Conservation (phyloP, 1,140 invertebrate genomes). For the Panulirus ornatus region DNA sequence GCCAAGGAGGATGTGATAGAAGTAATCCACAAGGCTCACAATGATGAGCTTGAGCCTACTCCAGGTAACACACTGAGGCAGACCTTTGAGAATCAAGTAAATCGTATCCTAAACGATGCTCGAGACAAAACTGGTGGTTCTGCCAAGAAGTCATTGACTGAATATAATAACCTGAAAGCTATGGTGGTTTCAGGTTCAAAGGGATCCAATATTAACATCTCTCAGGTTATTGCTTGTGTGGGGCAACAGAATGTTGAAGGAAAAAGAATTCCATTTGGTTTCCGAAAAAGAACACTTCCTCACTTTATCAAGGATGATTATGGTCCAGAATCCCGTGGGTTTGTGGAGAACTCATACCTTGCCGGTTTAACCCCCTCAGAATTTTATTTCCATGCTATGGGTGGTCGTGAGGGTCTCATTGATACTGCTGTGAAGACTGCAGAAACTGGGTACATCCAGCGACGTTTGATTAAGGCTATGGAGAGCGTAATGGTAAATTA, state of each 20-base stretch:
- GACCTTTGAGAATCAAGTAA: slow-evolving; percentile 91
- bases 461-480: slow-evolving; percentile 99
- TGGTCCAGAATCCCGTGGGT: slow-evolving; percentile 98
- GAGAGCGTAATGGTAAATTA: slow-evolving; percentile 99
- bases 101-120: slow-evolving; percentile 99
- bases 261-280: slow-evolving; percentile 99
- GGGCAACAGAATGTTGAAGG: slow-evolving; percentile 99
- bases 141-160: slow-evolving; percentile 98
- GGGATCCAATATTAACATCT: slow-evolving; percentile 99
- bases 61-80: slow-evolving; percentile 90
- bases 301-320: slow-evolving; percentile 99
- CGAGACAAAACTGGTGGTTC: slow-evolving; percentile 99
- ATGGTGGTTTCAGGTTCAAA: slow-evolving; percentile 99
- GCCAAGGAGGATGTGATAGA: slow-evolving; percentile 99
- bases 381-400: slow-evolving; percentile 99
- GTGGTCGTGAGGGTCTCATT: slow-evolving; percentile 99
- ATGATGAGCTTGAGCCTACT: slow-evolving; percentile 98
- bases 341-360: slow-evolving; percentile 99
- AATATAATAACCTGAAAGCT: slow-evolving; percentile 99
- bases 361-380: slow-evolving; percentile 99
- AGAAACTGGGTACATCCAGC: slow-evolving; percentile 99
- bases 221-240: slow-evolving; percentile 99
- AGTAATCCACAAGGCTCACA: slow-evolving; percentile 99
- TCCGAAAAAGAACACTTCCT: slow-evolving; percentile 97
- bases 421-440: slow-evolving; percentile 99